phyloP scores from a whole-genome alignment of 2,797 vertebrate species.

The Cygnus olor region DNA sequence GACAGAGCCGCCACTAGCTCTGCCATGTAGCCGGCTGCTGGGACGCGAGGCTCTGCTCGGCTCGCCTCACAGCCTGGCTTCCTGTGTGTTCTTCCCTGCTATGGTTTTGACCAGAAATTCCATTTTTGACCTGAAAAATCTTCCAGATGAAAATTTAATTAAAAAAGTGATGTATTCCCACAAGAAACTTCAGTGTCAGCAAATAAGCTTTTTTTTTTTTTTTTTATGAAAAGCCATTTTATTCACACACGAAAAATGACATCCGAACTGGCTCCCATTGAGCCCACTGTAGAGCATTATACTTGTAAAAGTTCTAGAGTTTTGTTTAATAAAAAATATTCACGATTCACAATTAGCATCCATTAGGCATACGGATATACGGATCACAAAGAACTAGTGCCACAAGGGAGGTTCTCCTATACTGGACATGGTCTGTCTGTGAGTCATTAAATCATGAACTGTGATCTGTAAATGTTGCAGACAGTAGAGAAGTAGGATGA shows the following conservation, averaged over 20 bases:
- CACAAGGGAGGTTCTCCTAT: fast-evolving
- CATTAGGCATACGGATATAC: not conserved
- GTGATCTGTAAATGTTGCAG: not conserved
- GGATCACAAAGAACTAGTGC: not conserved
- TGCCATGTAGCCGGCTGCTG: not conserved
- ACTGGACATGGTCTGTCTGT: not conserved
- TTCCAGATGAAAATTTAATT: conserved; percentile 70
- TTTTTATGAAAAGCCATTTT: not conserved
- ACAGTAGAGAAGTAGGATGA: not conserved
- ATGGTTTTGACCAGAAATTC: conserved; percentile 57
- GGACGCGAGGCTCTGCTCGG: not conserved
- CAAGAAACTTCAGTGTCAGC: conserved; percentile 56
- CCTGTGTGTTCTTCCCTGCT: conserved; percentile 50
- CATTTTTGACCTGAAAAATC: conserved; percentile 64
- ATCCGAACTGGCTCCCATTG: not conserved
- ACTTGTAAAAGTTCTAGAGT: not conserved
- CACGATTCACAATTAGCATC: not conserved
- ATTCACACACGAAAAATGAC: not conserved
- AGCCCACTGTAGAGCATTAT: not conserved
- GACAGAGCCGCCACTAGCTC: not conserved
- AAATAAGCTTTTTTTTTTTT: conserved; percentile 15
- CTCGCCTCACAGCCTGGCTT: not conserved
- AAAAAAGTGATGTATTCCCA: conserved; percentile 57
- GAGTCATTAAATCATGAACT: not conserved
- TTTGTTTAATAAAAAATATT: not conserved